These are phyloP conservation scores for Pedetes capensis DNA, from an alignment of 2,113 vertebrate species.

Conservation along the genomic window DNA sequence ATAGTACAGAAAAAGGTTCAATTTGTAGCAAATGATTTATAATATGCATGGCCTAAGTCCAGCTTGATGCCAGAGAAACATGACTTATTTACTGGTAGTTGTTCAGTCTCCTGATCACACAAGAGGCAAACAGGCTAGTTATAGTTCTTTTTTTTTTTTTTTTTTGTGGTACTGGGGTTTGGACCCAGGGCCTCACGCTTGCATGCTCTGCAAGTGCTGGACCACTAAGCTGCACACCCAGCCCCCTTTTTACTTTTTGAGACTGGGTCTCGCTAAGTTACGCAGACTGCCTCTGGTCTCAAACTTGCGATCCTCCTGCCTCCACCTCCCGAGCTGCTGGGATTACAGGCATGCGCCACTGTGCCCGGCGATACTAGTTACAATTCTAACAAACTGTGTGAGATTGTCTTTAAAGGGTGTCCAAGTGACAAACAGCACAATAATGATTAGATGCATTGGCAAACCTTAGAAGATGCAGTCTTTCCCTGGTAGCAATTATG, in stretches of 20 bases:
- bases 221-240: too few species aligned
- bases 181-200: too few species aligned
- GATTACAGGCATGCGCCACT: too few species aligned
- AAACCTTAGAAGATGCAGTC: background rate
- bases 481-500: background rate
- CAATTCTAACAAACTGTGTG: background rate
- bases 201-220: too few species aligned
- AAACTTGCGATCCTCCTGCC: too few species aligned
- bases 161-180: too few species aligned
- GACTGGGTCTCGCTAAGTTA: too few species aligned
- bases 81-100: background rate
- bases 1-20: background rate
- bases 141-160: too few species aligned
- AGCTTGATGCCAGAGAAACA: background rate
- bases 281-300: too few species aligned
- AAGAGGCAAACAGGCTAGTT: background rate
- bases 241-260: too few species aligned
- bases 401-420: background rate
- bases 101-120: background rate
- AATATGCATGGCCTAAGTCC: background rate
- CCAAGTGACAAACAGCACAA: background rate
- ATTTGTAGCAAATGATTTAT: background rate
- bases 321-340: too few species aligned
- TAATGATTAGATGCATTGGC: background rate
- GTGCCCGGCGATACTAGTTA: too few species aligned